phyloP scores from a whole-genome alignment of 1,140 invertebrate genomes.

The Batillaria attramentaria region DNA sequence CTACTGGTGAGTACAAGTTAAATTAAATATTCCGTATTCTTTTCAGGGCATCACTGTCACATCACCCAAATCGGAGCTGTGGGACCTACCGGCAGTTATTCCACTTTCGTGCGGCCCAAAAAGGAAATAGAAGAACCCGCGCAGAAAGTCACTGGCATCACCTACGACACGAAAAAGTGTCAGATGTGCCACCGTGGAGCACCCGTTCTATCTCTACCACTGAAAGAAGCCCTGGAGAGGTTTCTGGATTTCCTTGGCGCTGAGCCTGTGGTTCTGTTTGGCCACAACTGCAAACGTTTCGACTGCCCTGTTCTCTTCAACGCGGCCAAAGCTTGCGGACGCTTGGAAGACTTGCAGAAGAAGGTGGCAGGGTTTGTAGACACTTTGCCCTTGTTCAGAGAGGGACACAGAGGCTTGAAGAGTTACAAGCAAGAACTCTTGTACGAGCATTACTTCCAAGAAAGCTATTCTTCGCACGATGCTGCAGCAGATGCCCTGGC shows the following conservation, averaged over 20 bases:
- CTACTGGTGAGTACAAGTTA: too few relatives aligned
- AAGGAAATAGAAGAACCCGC: background rate
- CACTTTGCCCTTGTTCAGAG: conserved; percentile 13
- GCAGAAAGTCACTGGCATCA: background rate
- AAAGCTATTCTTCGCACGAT: background rate
- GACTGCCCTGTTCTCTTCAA: conserved; percentile 18
- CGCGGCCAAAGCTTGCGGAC: background rate
- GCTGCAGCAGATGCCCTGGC: conserved; percentile 9
- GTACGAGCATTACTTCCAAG: background rate
- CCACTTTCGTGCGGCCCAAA: background rate
- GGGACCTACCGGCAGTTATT: background rate
- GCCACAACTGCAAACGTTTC: conserved; percentile 8
- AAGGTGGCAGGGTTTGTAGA: conserved; percentile 19
- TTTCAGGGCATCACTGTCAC: background rate
- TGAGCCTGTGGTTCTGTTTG: background rate
- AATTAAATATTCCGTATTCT: too few relatives aligned
- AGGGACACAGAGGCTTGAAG: background rate
- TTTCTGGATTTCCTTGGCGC: conserved; percentile 19
- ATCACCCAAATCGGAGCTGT: conserved; percentile 11
- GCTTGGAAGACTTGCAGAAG: background rate
- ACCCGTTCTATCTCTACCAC: background rate
- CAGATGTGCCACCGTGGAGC: background rate
- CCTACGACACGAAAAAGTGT: background rate
- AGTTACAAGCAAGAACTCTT: background rate
- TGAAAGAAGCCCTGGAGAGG: background rate